Evolutionary conservation across 2,888 invertebrate species (phyloP), one percentile per base, ranked within the genome.

Genomic region (Aplocera efformata): DNA sequence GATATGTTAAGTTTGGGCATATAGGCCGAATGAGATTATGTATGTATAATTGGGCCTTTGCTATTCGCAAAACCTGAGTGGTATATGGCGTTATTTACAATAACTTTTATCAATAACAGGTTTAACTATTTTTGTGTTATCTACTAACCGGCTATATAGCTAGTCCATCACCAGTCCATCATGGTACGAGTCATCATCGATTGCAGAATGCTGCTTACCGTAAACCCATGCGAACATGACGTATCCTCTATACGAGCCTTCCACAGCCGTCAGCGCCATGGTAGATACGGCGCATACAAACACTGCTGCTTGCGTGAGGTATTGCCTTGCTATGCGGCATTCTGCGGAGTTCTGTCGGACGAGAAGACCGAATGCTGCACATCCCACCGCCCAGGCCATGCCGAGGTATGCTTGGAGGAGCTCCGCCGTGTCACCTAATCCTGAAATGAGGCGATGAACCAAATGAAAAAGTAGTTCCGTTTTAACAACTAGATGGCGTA

Each of bases 321-420:
- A 96, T 73, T 96, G 96, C 34, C 95, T 89, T 0, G 95, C 95
- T 41, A 96, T 95, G 32, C 95, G 90, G 71, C 96, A 96, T 69
- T 96, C 95, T 8, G 93, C 93, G 27, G 93, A 94, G 67, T 94
- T 94, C 68, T 94, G 93, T 1, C 95, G 91, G n/a, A 96, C 94
- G 33, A 96, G 88, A 39, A 94, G 89, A 21, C 96, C 96, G 67
- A 96, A 95, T 0, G 93, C 92, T 2, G 92, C 91, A 63, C 95
- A 94, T 1, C 96, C 96, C 0, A 95, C 89, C 0, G 94, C 92
- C 93, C 95, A 96, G 0, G 95, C 95, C 3, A 95, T 77, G 1
- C 96, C 96, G 30, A 96, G 88, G 73, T 94, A 94, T 29, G 93
- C 91, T 73, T 95, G 94, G 20, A 94, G 84, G 10, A 91, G 74